Evolutionary conservation across 2,888 invertebrate genomes (phyloP), one percentile per base, ranked within the genome.

Genomic region (Eudemis profundana): DNA sequence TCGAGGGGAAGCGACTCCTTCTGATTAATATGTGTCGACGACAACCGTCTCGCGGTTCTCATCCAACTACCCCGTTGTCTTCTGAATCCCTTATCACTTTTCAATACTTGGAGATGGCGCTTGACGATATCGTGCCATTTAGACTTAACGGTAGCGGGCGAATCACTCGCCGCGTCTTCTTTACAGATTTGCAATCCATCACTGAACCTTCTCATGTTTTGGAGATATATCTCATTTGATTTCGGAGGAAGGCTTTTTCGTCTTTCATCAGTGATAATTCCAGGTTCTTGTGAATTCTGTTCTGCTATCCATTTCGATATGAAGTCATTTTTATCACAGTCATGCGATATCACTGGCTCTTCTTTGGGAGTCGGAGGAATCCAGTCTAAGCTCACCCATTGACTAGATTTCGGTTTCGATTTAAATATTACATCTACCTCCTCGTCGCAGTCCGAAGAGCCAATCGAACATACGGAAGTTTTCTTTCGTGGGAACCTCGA

Each of bases 361-460:
- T 90, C 92, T 85, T 86, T 90, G 81, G 89, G 87, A 71, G 86
- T 83, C 73, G 90, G 91, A 72, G 88, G 92, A 83, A 93, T 93
- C 89, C 93, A 92, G 85, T 93, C 93, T 77, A 93, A 83, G 81
- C 93, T 93, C 70, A 93, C 90, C 93, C 93, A 93, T 69, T 93
- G 93, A 92, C 93, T 93, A 92, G 93, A 93, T 84, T 93, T 93
- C 68, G 93, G 93, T 77, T 93, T 93, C 73, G 93, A 93, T 87
- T 93, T 93, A 82, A 93, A 93, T 81, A 93, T 93, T 70, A 93
- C 93, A 78, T 93, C 93, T 74, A 91, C 84, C 72, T 93, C 93
- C 69, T 93, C 93, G 78, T 93, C 93, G 72, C 89, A 90, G 75
- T 93, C 93, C 69, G 90, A 92, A 70, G 92, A 93, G 75, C 92